A percentile compares a stretch with the other conserved stretches of the same genome.
Conservation (phyloP, 2,797 vertebrate genomes). For the Rhinella marina region DNA sequence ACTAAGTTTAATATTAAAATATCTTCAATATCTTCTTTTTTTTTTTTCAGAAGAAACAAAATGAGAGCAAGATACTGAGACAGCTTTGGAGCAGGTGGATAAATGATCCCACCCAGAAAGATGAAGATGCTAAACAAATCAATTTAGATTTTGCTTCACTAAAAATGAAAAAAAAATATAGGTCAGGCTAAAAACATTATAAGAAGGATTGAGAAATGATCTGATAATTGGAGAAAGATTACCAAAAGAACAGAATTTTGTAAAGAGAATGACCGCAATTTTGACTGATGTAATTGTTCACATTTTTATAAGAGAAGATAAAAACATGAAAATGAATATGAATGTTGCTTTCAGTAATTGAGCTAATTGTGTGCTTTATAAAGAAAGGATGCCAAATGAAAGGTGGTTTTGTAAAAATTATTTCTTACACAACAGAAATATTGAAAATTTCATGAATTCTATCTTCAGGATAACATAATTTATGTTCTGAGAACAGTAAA, state of each 20-base stretch:
- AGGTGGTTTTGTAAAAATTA: not conserved
- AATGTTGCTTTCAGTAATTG: not conserved
- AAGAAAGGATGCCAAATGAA: not conserved
- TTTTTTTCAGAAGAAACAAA: not conserved
- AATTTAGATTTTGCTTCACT: not conserved
- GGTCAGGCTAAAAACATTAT: not conserved
- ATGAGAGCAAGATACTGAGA: not conserved
- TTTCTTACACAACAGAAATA: not conserved
- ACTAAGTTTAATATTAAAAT: no score
- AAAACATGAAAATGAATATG: not conserved
- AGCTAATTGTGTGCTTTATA: not conserved
- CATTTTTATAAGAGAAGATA: not conserved
- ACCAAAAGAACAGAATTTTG: not conserved
- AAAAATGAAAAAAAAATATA: not conserved
- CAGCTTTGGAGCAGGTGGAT: not conserved
- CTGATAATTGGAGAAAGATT: not conserved
- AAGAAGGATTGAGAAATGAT: not conserved
- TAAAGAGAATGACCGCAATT: not conserved
- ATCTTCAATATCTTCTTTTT: no score
- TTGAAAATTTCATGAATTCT: not conserved
- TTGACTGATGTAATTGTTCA: not conserved
- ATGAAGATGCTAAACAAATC: not conserved
- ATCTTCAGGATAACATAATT: not conserved
- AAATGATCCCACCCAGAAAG: not conserved
- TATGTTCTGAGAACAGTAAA: not conserved